Conservation (phyloP, 30 jellyfish, hydroid and myxozoan genomes). For the Turritopsis dohrnii region DNA sequence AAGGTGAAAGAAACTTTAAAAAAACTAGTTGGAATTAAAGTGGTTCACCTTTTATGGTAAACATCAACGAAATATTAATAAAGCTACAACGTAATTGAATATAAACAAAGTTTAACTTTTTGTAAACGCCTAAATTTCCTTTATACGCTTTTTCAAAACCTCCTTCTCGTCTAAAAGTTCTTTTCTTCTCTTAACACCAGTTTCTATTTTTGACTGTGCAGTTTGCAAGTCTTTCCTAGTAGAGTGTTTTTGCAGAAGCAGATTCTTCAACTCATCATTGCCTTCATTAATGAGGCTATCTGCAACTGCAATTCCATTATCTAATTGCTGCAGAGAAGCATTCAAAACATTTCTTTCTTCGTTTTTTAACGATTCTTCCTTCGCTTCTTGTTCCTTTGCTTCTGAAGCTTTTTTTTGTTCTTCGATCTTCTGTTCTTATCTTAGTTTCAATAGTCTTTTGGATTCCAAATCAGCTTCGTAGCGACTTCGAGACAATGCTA, state of each 20-base stretch:
- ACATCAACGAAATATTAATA: too few relatives aligned
- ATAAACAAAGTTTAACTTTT: too few relatives aligned
- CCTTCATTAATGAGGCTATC: too few relatives aligned
- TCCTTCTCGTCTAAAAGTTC: neutral
- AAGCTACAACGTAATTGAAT: too few relatives aligned
- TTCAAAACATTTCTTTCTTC: neutral
- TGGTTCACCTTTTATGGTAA: too few relatives aligned
- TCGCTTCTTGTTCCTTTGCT: neutral
- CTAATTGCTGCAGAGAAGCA: conserved; percentile 2
- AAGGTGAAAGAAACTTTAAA: too few relatives aligned
- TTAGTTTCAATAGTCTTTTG: neutral
- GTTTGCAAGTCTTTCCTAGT: neutral
- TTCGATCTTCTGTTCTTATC: neutral
- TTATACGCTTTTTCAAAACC: neutral
- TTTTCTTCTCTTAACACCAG: neutral
- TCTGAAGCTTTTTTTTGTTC: too few relatives aligned
- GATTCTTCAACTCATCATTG: too few relatives aligned
- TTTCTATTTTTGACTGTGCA: neutral
- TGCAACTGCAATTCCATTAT: neutral
- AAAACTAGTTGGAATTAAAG: too few relatives aligned
- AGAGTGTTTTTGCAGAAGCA: neutral
- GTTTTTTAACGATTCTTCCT: neutral
- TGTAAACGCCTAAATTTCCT: too few relatives aligned
- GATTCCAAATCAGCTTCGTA: conserved; percentile 5
- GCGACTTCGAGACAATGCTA: neutral